These are phyloP conservation scores for Pseudococcus longispinus DNA, from an alignment of 2,888 invertebrate genomes.

Conservation along the genomic window DNA sequence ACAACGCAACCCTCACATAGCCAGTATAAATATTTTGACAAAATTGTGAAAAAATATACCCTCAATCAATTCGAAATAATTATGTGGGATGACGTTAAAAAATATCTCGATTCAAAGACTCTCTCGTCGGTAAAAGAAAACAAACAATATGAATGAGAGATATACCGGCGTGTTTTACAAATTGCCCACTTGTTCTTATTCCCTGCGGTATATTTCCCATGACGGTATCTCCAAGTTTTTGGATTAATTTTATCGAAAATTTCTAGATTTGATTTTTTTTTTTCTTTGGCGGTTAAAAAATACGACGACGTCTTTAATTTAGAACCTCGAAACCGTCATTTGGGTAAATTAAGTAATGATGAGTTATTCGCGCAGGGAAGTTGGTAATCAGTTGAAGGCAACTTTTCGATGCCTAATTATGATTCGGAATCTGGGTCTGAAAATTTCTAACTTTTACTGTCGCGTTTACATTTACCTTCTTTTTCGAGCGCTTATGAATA, in stretches of 20 bases:
- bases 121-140: background rate
- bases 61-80: background rate
- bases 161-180: background rate
- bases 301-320: background rate
- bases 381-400: background rate
- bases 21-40: conserved; percentile 25
- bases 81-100: conserved; percentile 15
- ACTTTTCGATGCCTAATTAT: conserved; percentile 28
- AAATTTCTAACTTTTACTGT: background rate
- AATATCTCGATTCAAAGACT: conserved; percentile 7
- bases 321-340: background rate
- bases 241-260: background rate
- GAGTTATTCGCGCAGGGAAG: background rate
- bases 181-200: background rate
- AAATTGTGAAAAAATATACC: background rate
- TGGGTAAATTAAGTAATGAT: background rate
- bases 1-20: background rate
- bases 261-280: background rate
- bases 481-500: background rate
- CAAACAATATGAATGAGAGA: conserved; percentile 22
- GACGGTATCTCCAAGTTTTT: background rate
- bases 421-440: background rate
- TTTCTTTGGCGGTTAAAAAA: background rate
- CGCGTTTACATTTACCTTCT: background rate
- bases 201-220: background rate